phyloP scores from a whole-genome alignment of 2,113 vertebrate genomes.

The Tragulus kanchil region DNA sequence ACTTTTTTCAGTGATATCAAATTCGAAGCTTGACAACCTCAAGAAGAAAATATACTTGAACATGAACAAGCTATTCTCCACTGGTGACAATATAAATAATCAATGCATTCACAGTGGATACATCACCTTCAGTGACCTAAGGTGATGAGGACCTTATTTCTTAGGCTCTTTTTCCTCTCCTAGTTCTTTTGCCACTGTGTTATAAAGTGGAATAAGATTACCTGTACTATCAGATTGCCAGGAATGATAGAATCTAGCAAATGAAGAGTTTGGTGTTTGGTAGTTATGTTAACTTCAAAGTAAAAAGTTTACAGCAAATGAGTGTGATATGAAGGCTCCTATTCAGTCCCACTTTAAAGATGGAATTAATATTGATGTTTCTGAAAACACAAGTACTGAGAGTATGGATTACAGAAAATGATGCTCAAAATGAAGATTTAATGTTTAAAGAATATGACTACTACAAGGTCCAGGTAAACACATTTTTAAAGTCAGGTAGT shows the following conservation, averaged over 20 bases:
- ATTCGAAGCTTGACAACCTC: background rate
- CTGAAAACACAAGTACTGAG: background rate
- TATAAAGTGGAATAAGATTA: background rate
- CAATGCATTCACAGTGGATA: background rate
- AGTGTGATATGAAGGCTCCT: slow-evolving; percentile 54
- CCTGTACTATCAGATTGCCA: slow-evolving; percentile 5
- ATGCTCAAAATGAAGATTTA: slow-evolving; percentile 48
- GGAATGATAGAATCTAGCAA: slow-evolving; percentile 19
- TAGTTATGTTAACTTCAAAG: slow-evolving; percentile 70
- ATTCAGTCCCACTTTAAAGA: slow-evolving; percentile 49
- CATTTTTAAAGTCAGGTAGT: slow-evolving; percentile 61
- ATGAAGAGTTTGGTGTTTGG: slow-evolving; percentile 31
- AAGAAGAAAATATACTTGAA: background rate
- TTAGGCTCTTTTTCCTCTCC: background rate
- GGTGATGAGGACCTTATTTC: background rate
- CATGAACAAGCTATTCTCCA: background rate
- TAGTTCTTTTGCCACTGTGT: background rate
- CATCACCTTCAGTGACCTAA: background rate
- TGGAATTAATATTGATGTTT: slow-evolving; percentile 67
- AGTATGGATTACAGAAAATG: slow-evolving; percentile 58
- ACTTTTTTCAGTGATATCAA: slow-evolving; percentile 28
- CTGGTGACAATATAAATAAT: background rate
- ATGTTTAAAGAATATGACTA: slow-evolving; percentile 48
- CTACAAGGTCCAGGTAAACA: slow-evolving; percentile 33
- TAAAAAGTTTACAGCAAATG: slow-evolving; percentile 14